Percentiles rank a stretch among this genome's conserved stretches.
Evolutionary conservation across 2,888 invertebrate species (phyloP).

Genomic region (Patella caerulea): DNA sequence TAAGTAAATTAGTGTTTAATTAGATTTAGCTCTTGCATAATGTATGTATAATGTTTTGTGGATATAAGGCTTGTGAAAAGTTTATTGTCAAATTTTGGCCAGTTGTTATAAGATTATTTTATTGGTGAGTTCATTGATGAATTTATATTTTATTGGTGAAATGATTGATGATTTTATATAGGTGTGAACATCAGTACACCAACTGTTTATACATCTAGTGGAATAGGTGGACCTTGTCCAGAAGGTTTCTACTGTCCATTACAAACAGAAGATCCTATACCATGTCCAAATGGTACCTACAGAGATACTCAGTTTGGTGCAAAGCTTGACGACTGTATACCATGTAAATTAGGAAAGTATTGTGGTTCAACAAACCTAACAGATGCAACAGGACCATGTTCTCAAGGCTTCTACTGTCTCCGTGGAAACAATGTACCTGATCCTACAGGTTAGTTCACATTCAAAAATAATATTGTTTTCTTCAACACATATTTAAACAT

Average conservation of each 20-base stretch:
- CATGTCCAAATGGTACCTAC: constrained; percentile 66
- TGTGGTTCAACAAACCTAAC: constrained; percentile 61
- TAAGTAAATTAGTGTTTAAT: too few species aligned
- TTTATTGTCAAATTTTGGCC: too few species aligned
- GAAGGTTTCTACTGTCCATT: constrained; percentile 64
- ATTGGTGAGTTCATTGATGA: too few species aligned
- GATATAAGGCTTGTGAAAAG: too few species aligned
- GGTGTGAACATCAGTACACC: constrained; percentile 64
- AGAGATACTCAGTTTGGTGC: constrained; percentile 50
- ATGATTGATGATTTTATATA: constrained; percentile 24
- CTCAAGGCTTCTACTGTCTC: constrained; percentile 64
- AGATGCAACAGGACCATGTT: constrained; percentile 60
- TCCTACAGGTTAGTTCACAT: constrained; percentile 56
- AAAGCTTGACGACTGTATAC: constrained; percentile 51
- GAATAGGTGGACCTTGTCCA: constrained; percentile 67
- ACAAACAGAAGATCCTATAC: constrained; percentile 63
- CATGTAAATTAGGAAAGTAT: constrained; percentile 63
- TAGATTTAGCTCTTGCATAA: too few species aligned
- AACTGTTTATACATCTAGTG: constrained; percentile 57
- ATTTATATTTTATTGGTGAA: too few species aligned
- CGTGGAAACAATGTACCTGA: constrained; percentile 58
- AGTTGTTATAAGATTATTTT: too few species aligned
- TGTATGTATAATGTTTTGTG: too few species aligned
- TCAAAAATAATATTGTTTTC: too few species aligned
- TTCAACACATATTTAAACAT: too few species aligned